phyloP scores from a whole-genome alignment of 2,888 invertebrate species.

The Polietes domitor region DNA sequence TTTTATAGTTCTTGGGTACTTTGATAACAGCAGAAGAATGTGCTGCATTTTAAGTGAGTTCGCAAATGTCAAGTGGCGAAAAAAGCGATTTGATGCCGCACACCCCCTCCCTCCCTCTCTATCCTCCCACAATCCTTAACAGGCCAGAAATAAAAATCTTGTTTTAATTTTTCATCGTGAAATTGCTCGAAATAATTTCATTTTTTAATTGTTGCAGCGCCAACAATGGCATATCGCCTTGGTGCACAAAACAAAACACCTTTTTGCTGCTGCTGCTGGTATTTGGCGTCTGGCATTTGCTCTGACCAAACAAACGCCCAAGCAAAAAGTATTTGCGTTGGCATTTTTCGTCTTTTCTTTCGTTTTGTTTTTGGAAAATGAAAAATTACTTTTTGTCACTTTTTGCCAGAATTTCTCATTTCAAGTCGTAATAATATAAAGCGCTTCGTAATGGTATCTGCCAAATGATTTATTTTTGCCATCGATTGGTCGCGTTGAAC shows the following conservation, averaged over 20 bases:
- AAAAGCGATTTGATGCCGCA: slow-evolving; percentile 21
- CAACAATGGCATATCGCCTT: neutral
- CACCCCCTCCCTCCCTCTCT: neutral
- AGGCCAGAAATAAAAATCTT: neutral
- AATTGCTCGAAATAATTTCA: neutral
- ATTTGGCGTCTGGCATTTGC: neutral
- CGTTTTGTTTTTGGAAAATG: too few relatives aligned
- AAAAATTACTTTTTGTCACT: slow-evolving; percentile 2
- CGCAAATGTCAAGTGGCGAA: slow-evolving; percentile 46
- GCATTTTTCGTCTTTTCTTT: too few relatives aligned
- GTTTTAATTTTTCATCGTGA: neutral
- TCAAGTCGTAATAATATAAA: too few relatives aligned
- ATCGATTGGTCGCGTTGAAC: too few relatives aligned
- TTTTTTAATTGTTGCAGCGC: neutral
- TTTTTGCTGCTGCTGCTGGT: neutral
- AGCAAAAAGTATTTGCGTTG: neutral
- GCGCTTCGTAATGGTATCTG: too few relatives aligned
- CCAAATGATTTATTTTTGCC: too few relatives aligned
- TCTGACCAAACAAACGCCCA: neutral
- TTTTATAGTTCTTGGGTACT: neutral
- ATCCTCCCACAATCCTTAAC: neutral
- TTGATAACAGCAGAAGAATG: neutral
- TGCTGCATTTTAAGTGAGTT: slow-evolving; percentile 30
- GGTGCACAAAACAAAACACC: slow-evolving; percentile 8
- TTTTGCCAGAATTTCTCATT: neutral